These are phyloP conservation scores for Drosophila pallidifrons DNA, from an alignment of 1,140 invertebrate species.

Conservation along the genomic window DNA sequence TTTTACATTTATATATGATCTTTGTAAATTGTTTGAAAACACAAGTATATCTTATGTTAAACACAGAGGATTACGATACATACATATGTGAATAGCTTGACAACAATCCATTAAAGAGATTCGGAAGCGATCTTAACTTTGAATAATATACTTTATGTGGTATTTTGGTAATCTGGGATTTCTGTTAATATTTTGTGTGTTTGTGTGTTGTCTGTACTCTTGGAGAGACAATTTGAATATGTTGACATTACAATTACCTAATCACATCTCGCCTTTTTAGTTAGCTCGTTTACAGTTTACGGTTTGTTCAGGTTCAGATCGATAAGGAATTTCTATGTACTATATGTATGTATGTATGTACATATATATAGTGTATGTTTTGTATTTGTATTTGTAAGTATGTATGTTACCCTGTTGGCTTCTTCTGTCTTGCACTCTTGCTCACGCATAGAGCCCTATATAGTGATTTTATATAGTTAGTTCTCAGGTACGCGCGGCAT, in stretches of 20 bases:
- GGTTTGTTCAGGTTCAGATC: slow-evolving; percentile 25
- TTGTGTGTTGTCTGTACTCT: slow-evolving; percentile 3
- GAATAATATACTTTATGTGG: slow-evolving; percentile 5
- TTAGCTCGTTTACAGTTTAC: slow-evolving; percentile 19
- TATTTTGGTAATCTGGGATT: slow-evolving; percentile 9
- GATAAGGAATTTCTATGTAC: slow-evolving; percentile 54
- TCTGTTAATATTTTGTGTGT: neutral
- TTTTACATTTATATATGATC: neutral
- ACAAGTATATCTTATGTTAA: slow-evolving; percentile 15
- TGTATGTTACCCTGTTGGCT: slow-evolving; percentile 60
- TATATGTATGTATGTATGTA: slow-evolving; percentile 30
- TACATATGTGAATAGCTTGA: neutral
- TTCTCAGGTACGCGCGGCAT: slow-evolving; percentile 77
- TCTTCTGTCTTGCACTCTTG: slow-evolving; percentile 33
- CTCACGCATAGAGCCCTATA: slow-evolving; percentile 48
- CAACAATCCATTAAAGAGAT: slow-evolving; percentile 1
- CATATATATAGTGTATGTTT: slow-evolving; percentile 30
- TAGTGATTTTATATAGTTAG: slow-evolving; percentile 46
- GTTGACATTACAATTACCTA: slow-evolving; percentile 21
- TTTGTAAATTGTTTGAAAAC: slow-evolving; percentile 10
- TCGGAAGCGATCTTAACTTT: neutral
- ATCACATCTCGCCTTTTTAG: slow-evolving; percentile 17
- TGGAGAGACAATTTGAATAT: neutral
- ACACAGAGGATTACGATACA: slow-evolving; percentile 14
- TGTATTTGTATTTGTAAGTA: slow-evolving; percentile 28